phyloP scores from a whole-genome alignment of 2,888 invertebrate species.

The Sinotaia quadrata region DNA sequence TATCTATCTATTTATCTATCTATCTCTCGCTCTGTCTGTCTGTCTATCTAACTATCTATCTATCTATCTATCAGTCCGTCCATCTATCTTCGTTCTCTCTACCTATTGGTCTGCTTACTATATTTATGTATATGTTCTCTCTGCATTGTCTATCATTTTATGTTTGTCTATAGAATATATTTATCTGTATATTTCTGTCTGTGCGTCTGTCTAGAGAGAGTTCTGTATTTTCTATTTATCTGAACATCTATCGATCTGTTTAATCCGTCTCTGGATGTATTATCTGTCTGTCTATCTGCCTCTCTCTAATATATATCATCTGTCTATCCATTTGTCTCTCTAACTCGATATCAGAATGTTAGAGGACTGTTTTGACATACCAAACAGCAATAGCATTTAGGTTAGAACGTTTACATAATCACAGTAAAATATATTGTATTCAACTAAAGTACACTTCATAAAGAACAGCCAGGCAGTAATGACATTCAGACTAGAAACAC shows the following conservation, averaged over 20 bases:
- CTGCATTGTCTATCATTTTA: background rate
- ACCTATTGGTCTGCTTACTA: background rate
- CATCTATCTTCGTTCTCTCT: background rate
- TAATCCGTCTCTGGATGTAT: background rate
- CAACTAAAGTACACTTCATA: too few relatives aligned
- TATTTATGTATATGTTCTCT: background rate
- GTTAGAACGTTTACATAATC: too few relatives aligned
- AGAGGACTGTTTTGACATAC: too few relatives aligned
- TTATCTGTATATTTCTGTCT: background rate
- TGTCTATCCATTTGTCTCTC: too few relatives aligned
- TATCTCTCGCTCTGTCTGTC: slow-evolving; percentile 11
- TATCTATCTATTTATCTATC: background rate
- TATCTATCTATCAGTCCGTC: background rate
- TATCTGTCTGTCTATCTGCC: slow-evolving; percentile 4
- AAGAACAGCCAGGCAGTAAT: too few relatives aligned
- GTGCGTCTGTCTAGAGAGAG: too few relatives aligned
- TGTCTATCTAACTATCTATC: slow-evolving; percentile 3
- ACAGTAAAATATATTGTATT: too few relatives aligned
- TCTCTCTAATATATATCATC: background rate
- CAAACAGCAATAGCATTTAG: too few relatives aligned
- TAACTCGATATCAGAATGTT: too few relatives aligned
- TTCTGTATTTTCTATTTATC: too few relatives aligned
- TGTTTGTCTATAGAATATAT: background rate
- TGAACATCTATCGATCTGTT: too few relatives aligned
- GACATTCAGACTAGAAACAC: too few relatives aligned